Base-by-base conservation (phyloP, 2,797 vertebrate genomes). In the Spheniscus humboldti region DNA sequence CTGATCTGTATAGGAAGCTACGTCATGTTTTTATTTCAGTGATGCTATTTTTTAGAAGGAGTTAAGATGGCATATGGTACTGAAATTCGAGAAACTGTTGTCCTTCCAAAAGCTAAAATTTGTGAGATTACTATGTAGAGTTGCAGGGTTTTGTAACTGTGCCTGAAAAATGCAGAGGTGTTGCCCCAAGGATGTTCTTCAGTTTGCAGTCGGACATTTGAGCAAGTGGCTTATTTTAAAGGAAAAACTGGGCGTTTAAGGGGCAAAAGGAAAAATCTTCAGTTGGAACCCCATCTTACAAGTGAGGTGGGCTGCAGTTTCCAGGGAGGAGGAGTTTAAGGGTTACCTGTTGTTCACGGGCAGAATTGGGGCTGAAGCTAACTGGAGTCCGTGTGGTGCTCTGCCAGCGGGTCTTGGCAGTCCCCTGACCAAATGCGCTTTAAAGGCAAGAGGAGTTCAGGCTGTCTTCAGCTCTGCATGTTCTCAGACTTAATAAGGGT, bases 331-430 rank as follows among this genome's bases (percentile, higher is more conserved):
- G 39, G 35, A 22, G 27, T 25, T 66, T 13, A 20, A 28, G 41
- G 10, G 31, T 64, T 64, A 9, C 30, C 37, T 22, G 39, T 52
- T 59, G 30, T 30, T 74, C 20, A 15, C 0, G 18, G 55, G 19
- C 41, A 39, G 31, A 28, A 43, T 14, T 24, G 8, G 9, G 27
- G 28, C 45, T 67, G n/a, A 47, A 55, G 27, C 27, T 18, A 14
- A 15, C 2, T 1, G 14, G 31, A 17, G 30, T 31, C 52, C 2
- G 0, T 13, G 16, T 22, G 27, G 7, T 24, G 19, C 53, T 67
- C 39, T 86, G 69, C 45, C 15, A 18, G 52, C 10, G 31, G 7
- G 22, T 83, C 57, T 35, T 19, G 31, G 35, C 25, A 28, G 30
- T 53, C 27, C 18, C 14, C 22, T 53, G n/a, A 22, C 7, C 28